These are phyloP conservation scores for Trachelipus rathkii DNA, from an alignment of 1,140 invertebrate species.

Conservation along the genomic window DNA sequence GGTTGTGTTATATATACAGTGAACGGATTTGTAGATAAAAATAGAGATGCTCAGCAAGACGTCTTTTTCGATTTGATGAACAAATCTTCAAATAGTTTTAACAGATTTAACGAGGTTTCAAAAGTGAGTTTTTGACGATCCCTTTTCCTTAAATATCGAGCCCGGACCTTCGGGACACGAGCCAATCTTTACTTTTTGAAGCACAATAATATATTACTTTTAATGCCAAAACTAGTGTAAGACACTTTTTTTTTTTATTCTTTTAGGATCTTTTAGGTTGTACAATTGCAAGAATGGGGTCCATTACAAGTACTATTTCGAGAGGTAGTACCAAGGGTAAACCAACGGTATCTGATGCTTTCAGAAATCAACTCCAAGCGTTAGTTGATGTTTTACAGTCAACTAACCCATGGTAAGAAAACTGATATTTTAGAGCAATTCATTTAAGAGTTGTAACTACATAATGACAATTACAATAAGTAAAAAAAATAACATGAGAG, in stretches of 20 bases:
- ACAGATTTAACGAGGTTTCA: slow-evolving; percentile 81
- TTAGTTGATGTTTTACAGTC: slow-evolving; percentile 85
- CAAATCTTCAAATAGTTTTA: slow-evolving; percentile 78
- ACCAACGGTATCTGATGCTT: slow-evolving; percentile 88
- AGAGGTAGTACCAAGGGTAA: slow-evolving; percentile 74
- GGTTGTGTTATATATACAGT: slow-evolving; percentile 80
- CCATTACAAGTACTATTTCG: slow-evolving; percentile 48
- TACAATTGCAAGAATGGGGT: slow-evolving; percentile 53
- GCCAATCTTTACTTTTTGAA: no score
- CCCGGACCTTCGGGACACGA: no score
- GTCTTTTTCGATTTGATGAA: slow-evolving; percentile 90
- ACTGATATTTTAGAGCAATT: background rate
- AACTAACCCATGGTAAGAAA: slow-evolving; percentile 80
- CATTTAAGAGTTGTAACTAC: no score
- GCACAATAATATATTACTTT: no score
- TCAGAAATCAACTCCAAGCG: slow-evolving; percentile 82
- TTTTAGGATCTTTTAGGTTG: slow-evolving; percentile 57
- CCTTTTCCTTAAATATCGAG: no score
- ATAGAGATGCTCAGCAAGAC: slow-evolving; percentile 89
- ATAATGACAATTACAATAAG: no score
- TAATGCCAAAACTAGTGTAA: background rate
- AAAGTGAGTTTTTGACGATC: slow-evolving; percentile 49
- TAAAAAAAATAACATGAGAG: no score
- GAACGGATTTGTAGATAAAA: slow-evolving; percentile 95
- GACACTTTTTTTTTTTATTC: slow-evolving; percentile 14